Evolutionary conservation across 2,797 vertebrate genomes (phyloP), one percentile per base, ranked within the genome.

Genomic region (Geranospiza caerulescens): DNA sequence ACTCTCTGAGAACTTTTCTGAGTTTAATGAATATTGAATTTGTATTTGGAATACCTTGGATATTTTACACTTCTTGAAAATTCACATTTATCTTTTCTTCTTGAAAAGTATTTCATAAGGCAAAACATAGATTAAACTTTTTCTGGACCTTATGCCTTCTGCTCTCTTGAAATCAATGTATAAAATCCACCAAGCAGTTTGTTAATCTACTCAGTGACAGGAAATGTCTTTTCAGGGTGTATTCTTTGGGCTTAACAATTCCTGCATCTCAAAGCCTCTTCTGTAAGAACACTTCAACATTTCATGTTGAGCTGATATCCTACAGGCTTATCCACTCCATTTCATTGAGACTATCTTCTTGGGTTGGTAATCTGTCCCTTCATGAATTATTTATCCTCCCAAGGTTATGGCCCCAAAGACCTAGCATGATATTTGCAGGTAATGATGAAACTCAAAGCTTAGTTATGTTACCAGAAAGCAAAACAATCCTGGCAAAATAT

Each of bases 401-500:
- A 23, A 31, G 45, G 8, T 56, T 82, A n/a, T 62, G 12, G 11
- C 13, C n/a, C 1, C 23, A 45, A n/a, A 92, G 62, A 55, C 16
- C 10, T 55, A 25, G 17, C 17, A 17, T 9, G 15, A 50, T 18
- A 40, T 55, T 59, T 5, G 6, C 40, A 89, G 52, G 79, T 63
- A 87, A 82, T 1, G 1, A 6, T 29, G 59, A 68, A 93, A 58
- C 55, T 73, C 53, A 79, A 89, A 72, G 12, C 64, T 90, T 42
- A 53, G 33, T 48, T 68, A 21, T 48, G 45, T 53, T 64, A 84
- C 47, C 22, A 79, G 83, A 90, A 94, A 87, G 48, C 21, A 80
- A 85, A 92, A 64, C 13, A 87, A 26, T 29, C 42, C 40, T 80
- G 58, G 55, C 50, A 95, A 95, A 95, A 92, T 89, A 66, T 89